A percentile compares a stretch with the other conserved stretches of the same genome.
These are phyloP conservation scores for Beroe forskalii DNA, from an alignment of 37 sponge, comb jelly and placozoan genomes.

Conservation along the genomic window DNA sequence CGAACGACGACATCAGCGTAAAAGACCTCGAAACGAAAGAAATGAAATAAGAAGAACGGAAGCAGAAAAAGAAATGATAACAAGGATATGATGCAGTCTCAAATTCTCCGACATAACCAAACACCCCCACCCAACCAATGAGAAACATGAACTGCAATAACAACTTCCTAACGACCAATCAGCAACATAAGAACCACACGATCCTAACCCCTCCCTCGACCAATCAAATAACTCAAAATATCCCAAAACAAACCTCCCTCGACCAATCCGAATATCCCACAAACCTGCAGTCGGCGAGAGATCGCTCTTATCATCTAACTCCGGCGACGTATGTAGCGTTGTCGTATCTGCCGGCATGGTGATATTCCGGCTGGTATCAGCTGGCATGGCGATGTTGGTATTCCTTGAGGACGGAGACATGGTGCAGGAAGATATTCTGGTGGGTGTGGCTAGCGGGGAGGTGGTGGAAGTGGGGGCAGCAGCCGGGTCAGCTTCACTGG, in stretches of 20 bases:
- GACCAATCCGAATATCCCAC: no score
- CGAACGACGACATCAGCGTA: no score
- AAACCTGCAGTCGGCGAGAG: constrained; percentile 34
- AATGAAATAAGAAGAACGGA: no score
- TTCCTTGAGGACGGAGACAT: neutral
- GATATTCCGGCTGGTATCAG: neutral
- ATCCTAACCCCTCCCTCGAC: no score
- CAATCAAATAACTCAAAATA: no score
- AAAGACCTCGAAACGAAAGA: no score
- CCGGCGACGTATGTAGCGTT: constrained; percentile 22
- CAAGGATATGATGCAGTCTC: no score
- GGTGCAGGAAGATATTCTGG: neutral
- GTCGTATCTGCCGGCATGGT: constrained; percentile 50
- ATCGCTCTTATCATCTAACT: neutral
- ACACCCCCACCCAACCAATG: no score
- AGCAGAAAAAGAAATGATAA: no score
- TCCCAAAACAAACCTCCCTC: no score
- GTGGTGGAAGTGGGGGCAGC: constrained; percentile 44
- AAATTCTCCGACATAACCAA: no score
- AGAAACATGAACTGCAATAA: neutral
- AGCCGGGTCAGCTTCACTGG: neutral
- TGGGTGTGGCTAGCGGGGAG: neutral
- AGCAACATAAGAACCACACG: neutral
- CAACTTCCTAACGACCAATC: neutral
- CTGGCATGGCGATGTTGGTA: neutral